Percentiles rank a stretch among this genome's conserved stretches.
phyloP scores from a whole-genome alignment of 2,797 vertebrate species.

The Galaxias olidus region DNA sequence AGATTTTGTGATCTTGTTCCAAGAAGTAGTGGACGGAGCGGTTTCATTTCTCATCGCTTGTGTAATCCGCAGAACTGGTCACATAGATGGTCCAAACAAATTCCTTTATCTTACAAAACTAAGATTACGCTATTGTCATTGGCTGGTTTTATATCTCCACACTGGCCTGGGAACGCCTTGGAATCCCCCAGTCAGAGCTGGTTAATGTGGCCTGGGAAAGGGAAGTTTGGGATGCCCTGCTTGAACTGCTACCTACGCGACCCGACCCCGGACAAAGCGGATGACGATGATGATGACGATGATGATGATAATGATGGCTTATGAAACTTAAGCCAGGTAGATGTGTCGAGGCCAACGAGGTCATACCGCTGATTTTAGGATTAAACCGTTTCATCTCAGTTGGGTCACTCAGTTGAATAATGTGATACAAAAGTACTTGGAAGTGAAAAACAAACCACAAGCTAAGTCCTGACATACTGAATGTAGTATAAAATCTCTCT shows the following conservation, averaged over 20 bases:
- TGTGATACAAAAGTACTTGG: slow-evolving; percentile 28
- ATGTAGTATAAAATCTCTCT: too few relatives aligned
- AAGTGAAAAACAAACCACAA: neutral
- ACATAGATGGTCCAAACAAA: slow-evolving; percentile 1
- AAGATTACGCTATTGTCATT: too few relatives aligned
- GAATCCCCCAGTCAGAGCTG: too few relatives aligned
- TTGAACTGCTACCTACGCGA: too few relatives aligned
- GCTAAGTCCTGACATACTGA: too few relatives aligned
- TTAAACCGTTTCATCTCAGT: slow-evolving; percentile 44
- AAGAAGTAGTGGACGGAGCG: neutral
- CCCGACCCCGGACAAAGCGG: too few relatives aligned
- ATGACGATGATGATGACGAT: too few relatives aligned
- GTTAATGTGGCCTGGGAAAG: too few relatives aligned
- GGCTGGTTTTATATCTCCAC: too few relatives aligned
- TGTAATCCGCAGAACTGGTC: neutral
- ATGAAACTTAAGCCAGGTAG: slow-evolving; percentile 39
- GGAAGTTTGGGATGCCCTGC: too few relatives aligned
- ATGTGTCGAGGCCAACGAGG: slow-evolving; percentile 34
- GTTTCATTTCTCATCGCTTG: neutral
- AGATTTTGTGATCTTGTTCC: slow-evolving; percentile 4
- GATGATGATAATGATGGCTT: slow-evolving; percentile 3
- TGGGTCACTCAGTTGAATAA: slow-evolving; percentile 30
- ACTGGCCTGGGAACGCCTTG: too few relatives aligned
- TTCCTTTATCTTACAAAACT: too few relatives aligned
- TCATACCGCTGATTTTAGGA: slow-evolving; percentile 41